These are phyloP conservation scores for Omphaloscelis lunosa DNA, from an alignment of 2,888 invertebrate species.

Conservation along the genomic window DNA sequence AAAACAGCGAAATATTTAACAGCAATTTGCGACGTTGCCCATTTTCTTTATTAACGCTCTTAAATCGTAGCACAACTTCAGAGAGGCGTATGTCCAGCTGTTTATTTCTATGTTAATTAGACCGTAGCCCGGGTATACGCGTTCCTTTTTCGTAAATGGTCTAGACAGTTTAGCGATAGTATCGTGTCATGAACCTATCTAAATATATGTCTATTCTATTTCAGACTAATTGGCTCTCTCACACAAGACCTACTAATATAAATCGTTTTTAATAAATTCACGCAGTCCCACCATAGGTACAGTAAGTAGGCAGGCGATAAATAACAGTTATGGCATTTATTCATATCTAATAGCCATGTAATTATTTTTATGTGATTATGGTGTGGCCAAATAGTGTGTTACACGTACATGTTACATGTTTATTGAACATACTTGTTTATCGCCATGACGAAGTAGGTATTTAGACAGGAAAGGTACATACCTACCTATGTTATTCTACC, in stretches of 20 bases:
- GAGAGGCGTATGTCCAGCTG: background rate
- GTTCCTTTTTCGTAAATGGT: background rate
- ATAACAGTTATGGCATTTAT: slow-evolving; percentile 61
- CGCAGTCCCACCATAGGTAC: slow-evolving; percentile 17
- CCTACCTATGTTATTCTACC: background rate
- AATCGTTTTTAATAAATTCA: slow-evolving; percentile 44
- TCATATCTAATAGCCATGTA: slow-evolving; percentile 43
- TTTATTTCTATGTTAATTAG: background rate
- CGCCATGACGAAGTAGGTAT: slow-evolving; percentile 8
- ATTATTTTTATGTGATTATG: slow-evolving; percentile 37
- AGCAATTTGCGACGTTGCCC: too few relatives aligned
- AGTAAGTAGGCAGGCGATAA: slow-evolving; percentile 42
- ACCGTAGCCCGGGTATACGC: background rate
- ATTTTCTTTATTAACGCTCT: too few relatives aligned
- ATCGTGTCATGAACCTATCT: background rate
- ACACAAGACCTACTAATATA: slow-evolving; percentile 24
- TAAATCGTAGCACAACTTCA: background rate
- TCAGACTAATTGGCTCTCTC: slow-evolving; percentile 1
- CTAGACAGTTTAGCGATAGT: background rate
- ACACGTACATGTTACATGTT: slow-evolving; percentile 37
- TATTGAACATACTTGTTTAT: slow-evolving; percentile 33
- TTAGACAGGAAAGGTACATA: background rate
- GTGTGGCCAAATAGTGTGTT: slow-evolving; percentile 41
- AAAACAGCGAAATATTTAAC: too few relatives aligned
- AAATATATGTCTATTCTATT: slow-evolving; percentile 4